phyloP scores from a whole-genome alignment of 2,888 invertebrate species.

The Gerris lacustris region DNA sequence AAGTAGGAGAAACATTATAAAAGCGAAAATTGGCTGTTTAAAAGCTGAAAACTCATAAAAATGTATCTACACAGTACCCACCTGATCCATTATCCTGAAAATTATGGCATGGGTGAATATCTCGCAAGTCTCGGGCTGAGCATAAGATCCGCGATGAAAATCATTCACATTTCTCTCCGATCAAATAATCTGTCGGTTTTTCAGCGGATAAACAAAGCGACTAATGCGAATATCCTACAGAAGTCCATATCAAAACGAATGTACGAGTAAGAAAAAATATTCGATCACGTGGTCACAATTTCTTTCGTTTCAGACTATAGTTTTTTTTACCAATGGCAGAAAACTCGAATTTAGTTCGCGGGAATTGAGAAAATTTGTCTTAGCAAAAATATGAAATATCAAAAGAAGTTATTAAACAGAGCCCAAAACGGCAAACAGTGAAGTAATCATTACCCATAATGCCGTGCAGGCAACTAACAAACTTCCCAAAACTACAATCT shows the following conservation, averaged over 20 bases:
- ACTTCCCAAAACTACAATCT: background rate
- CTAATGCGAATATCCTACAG: too few species aligned
- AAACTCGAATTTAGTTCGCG: too few species aligned
- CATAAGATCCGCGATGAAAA: too few species aligned
- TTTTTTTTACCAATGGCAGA: background rate
- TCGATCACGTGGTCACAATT: conserved; percentile 2
- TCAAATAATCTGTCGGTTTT: too few species aligned
- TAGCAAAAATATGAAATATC: background rate
- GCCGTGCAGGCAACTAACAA: background rate
- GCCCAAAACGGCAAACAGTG: conserved; percentile 3
- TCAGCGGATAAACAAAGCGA: too few species aligned
- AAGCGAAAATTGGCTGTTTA: too few species aligned
- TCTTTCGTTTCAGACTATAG: background rate
- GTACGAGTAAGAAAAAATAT: background rate
- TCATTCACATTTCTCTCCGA: too few species aligned
- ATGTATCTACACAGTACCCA: background rate
- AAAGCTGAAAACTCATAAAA: background rate
- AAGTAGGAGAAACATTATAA: too few species aligned
- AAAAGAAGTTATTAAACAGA: background rate
- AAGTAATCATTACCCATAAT: conserved; percentile 1
- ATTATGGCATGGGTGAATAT: background rate
- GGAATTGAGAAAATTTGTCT: too few species aligned
- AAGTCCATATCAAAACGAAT: background rate
- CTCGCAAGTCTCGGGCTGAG: too few species aligned
- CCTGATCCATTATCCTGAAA: background rate